Base-by-base conservation (phyloP, 2,888 invertebrate genomes). In the Drosophila neutralis region DNA sequence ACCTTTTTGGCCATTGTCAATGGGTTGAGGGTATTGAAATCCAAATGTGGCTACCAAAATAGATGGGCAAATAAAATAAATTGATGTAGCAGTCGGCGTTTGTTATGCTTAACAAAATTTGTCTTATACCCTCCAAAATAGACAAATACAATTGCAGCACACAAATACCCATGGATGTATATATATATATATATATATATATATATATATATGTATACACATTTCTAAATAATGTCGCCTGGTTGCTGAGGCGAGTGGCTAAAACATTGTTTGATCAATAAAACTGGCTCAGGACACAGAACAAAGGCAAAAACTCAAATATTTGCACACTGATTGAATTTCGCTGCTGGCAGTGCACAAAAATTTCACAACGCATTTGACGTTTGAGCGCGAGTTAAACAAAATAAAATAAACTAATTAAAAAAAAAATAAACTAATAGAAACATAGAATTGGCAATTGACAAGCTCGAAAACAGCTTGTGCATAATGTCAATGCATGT, bases 181-280 rank as follows among this genome's bases (percentile, higher is more conserved):
- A 33, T 31, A 4, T 29, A 38, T n/a, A 21, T 60, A 15, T 35
- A 42, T 59, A 35, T n/a, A 42, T 13, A 13, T 21, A 21, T 42
- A 2, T 7, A 52, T 53, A 63, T 35, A 52, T 42, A 27, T 57
- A 13, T 29, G 29, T 29, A 29, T 54, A 49, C 61, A 66, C 49
- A 71, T 69, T 56, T 57, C 78, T 65, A 75, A 78, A 78, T 78
- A 78, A 72, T 78, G 78, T 78, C 78, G 78, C 78, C 73, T 72
- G 65, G 71, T 49, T 63, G 58, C 59, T 45, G 69, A 67, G 60
- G 64, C 79, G 69, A 76, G 65, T 71, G 73, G 74, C 80, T 69
- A 67, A 72, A 31, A 18, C 38, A 15, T 78, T 87, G 90, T 90
- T 90, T 90, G 90, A 91, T 90, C 90, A 82, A 90, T 90, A 91